Evolutionary conservation across 2,797 vertebrate genomes (phyloP).

Genomic region (Myiothlypis coronata): DNA sequence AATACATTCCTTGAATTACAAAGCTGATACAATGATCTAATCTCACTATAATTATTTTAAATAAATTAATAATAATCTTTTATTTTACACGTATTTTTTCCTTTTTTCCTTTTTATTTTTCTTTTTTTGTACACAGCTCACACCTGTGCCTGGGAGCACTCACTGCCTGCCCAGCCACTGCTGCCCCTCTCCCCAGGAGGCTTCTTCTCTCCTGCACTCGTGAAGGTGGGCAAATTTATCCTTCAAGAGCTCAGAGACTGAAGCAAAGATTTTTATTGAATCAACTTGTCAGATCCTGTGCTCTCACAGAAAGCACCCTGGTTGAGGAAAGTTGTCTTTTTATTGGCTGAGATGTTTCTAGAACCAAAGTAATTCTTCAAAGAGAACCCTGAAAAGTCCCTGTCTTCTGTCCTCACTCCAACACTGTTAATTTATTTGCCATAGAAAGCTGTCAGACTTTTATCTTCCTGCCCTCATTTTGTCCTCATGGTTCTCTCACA

Average conservation of each 20-base stretch:
- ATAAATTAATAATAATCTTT: neutral
- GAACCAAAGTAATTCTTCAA: neutral
- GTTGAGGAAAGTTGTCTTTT: neutral
- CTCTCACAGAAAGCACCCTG: neutral
- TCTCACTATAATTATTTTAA: neutral
- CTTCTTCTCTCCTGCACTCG: neutral
- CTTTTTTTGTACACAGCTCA: neutral
- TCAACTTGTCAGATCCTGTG: neutral
- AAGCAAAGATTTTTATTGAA: neutral
- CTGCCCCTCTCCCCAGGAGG: neutral
- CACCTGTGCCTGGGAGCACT: neutral
- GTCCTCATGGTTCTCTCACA: neutral
- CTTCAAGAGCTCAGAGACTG: neutral
- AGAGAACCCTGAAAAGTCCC: neutral
- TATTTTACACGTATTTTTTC: no score
- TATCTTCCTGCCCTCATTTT: neutral
- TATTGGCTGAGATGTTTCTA: neutral
- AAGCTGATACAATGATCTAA: neutral
- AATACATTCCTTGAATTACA: neutral
- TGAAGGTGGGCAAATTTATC: neutral
- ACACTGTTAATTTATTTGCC: neutral
- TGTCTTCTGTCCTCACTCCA: neutral
- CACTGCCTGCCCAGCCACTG: neutral
- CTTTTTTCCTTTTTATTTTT: rapidly evolving
- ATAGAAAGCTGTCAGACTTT: neutral